Percentiles rank a stretch among this genome's conserved stretches.
Conservation (phyloP, 1,140 invertebrate genomes). For the Carcinoscorpius rotundicauda region DNA sequence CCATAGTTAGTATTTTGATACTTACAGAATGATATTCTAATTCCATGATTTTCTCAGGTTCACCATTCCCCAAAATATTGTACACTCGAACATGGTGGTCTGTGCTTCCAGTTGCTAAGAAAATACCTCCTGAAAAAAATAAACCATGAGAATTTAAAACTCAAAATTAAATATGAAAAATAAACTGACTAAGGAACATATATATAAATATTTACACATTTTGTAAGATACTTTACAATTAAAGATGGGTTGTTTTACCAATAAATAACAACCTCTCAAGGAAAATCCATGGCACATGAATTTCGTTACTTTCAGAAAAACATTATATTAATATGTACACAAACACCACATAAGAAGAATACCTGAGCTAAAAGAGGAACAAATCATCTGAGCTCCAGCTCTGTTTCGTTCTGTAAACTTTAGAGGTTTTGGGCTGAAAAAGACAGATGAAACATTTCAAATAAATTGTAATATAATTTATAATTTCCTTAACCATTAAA, state of each 20-base stretch:
- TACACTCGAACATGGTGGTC: conserved; percentile 90
- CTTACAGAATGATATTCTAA: conserved; percentile 64
- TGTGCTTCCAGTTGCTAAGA: conserved; percentile 83
- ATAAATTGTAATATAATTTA: conserved; percentile 2
- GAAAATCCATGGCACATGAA: background rate
- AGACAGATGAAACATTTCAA: conserved; percentile 15
- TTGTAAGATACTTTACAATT: background rate
- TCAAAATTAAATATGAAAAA: too few species aligned
- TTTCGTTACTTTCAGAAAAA: background rate
- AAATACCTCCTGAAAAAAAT: conserved; percentile 56
- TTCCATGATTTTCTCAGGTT: conserved; percentile 60
- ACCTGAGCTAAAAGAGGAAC: conserved; percentile 76
- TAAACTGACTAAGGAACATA: too few species aligned
- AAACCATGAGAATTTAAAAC: too few species aligned
- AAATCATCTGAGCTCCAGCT: conserved; percentile 92
- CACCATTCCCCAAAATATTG: conserved; percentile 57
- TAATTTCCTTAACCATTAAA: background rate
- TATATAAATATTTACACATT: too few species aligned
- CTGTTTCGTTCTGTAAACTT: conserved; percentile 87
- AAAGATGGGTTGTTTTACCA: background rate
- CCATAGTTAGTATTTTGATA: conserved; percentile 2
- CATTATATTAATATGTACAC: background rate
- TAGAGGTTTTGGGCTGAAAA: conserved; percentile 58
- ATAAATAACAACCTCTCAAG: background rate
- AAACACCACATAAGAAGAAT: background rate